These are phyloP conservation scores for Macrotus californicus DNA, from an alignment of 2,113 vertebrate species.

Conservation along the genomic window DNA sequence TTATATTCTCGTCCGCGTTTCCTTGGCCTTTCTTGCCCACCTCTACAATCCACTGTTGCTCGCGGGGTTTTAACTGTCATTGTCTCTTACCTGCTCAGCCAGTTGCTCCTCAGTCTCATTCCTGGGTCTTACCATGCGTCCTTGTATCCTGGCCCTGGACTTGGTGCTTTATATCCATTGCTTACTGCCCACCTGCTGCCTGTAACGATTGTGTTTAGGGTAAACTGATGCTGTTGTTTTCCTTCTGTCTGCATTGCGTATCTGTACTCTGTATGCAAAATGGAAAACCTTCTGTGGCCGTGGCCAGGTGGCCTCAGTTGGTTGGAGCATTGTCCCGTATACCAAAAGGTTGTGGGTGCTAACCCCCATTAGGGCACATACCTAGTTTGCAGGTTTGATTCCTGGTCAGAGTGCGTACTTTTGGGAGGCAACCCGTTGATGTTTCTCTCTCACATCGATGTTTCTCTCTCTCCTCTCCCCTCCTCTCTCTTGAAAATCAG, in stretches of 20 bases:
- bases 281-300: not conserved
- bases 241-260: not conserved
- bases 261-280: not conserved
- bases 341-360: too few species aligned
- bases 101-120: not conserved
- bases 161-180: not conserved
- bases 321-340: too few species aligned
- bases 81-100: not conserved
- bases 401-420: too few species aligned
- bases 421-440: too few species aligned
- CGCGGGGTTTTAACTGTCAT: rapidly evolving
- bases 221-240: not conserved
- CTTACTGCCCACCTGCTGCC: not conserved
- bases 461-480: too few species aligned
- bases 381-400: too few species aligned
- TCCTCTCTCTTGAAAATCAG: too few species aligned
- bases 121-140: not conserved
- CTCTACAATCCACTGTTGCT: not conserved
- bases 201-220: not conserved
- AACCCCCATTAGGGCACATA: too few species aligned
- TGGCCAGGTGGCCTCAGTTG: too few species aligned
- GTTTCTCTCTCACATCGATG: too few species aligned
- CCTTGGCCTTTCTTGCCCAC: not conserved
- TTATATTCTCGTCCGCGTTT: not conserved
- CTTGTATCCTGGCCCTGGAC: not conserved